Base-by-base conservation (phyloP, 1,140 invertebrate species). In the Agrypnia vestita region DNA sequence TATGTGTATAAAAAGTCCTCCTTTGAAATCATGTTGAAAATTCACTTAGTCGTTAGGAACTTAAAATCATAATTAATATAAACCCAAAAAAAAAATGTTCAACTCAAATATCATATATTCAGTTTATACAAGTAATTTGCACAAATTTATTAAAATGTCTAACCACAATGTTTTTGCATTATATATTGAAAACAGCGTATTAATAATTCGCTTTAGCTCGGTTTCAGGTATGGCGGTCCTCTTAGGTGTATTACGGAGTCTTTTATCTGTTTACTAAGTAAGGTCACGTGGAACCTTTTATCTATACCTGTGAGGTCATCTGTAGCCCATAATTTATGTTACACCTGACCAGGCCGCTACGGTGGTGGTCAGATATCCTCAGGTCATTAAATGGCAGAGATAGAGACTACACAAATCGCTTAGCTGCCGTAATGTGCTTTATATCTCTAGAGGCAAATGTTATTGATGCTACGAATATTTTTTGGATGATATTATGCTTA, bases 291-390 rank as follows among this genome's bases (percentile, higher is more conserved):
- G 21, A 25, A 47, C 71, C 81, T 75, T 80, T 83, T 83, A 83
- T 83, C 81, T 56, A 56, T 61, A 19, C 15, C 25, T n/a, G 25
- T 35, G 25, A 55, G 81, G 81, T 83, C 79, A 80, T 75, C 79
- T 80, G 78, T 80, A 77, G 56, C 79, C 81, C 79, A 83, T 83
- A 80, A 83, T 80, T 83, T 80, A 83, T 78, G 81, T 82, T 69
- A 78, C 78, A 82, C 81, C 81, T 79, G 81, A 79, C 77, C 81
- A 79, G 64, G 71, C 76, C 53, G 76, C 64, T 64, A 75, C 76
- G 78, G 71, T 9, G 74, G 73, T 80, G 81, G 69, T 80, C 80
- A 49, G 78, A 75, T 83, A 83, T 83, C 80, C 77, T 59, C 81
- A 78, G 61, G 71, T 78, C 78, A 78, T 82, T 82, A 80, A 80